These are phyloP conservation scores for Puffinus mauretanicus DNA, from an alignment of 2,113 vertebrate species.

Conservation along the genomic window DNA sequence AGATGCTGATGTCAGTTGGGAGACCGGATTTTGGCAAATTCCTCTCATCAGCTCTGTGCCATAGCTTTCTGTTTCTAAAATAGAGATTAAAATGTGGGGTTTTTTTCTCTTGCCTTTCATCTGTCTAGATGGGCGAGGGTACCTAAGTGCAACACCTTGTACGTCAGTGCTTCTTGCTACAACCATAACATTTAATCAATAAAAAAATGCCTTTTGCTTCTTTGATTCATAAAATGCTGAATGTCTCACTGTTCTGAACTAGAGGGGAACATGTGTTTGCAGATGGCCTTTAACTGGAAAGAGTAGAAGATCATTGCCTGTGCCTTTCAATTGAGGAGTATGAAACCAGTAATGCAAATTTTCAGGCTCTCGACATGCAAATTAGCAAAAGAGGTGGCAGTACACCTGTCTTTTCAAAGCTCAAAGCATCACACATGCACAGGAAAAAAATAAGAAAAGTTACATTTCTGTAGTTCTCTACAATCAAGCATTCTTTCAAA, in stretches of 20 bases:
- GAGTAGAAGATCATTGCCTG: background rate
- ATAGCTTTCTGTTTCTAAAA: background rate
- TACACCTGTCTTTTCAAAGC: slow-evolving; percentile 35
- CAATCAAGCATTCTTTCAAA: slow-evolving; percentile 49
- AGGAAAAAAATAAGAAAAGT: background rate
- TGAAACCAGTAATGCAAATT: slow-evolving; percentile 24
- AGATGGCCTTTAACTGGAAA: slow-evolving; percentile 25
- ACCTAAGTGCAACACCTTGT: background rate
- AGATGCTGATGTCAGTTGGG: background rate
- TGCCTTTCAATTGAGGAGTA: background rate
- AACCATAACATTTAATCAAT: background rate
- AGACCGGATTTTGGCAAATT: background rate
- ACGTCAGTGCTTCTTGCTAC: background rate
- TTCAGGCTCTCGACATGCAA: background rate
- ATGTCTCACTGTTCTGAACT: background rate
- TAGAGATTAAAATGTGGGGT: background rate
- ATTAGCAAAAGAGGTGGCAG: background rate
- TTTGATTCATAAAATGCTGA: background rate
- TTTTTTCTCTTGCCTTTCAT: background rate
- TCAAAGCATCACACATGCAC: background rate
- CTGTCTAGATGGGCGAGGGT: background rate
- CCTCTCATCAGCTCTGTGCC: background rate
- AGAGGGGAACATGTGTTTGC: background rate
- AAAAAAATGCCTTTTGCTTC: background rate
- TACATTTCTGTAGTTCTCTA: background rate